A percentile compares a stretch with the other conserved stretches of the same genome.
Evolutionary conservation across 2,113 vertebrate genomes (phyloP).

Genomic region (Urocynchramus pylzowi): DNA sequence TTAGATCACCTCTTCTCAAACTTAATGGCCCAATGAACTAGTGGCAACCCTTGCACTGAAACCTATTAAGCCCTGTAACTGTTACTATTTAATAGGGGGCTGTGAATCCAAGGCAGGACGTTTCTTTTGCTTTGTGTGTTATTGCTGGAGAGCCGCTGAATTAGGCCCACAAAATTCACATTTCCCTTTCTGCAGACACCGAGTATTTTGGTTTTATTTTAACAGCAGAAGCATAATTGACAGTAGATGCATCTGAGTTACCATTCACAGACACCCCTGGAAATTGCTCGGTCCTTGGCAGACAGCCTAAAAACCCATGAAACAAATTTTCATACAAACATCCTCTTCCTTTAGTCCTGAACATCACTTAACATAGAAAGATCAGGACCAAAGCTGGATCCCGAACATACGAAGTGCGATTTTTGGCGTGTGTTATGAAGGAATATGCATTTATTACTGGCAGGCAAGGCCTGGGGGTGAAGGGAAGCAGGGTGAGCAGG

Average conservation of each 20-base stretch:
- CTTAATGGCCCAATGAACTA: not conserved
- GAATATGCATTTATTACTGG: rapidly evolving
- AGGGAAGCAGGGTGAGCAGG: not conserved
- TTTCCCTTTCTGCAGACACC: not conserved
- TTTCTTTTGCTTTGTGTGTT: not conserved
- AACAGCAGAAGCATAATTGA: rapidly evolving
- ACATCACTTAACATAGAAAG: not conserved
- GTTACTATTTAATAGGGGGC: not conserved
- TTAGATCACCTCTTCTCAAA: conserved; percentile 20
- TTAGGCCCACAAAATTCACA: not conserved
- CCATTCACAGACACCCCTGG: not conserved
- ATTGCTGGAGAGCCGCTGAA: not conserved
- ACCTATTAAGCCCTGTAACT: not conserved
- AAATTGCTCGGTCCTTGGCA: not conserved
- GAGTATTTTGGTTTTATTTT: rapidly evolving
- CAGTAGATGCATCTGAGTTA: not conserved
- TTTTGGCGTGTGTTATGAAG: not conserved
- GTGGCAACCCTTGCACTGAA: not conserved
- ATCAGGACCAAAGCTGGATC: not conserved
- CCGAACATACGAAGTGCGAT: too few species aligned
- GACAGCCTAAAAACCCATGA: not conserved
- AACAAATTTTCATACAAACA: not conserved
- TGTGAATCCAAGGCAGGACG: not conserved
- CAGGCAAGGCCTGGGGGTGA: not conserved
- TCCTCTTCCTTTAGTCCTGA: not conserved